Percentiles rank a stretch among this genome's conserved stretches.
phyloP scores from a whole-genome alignment of 2,888 invertebrate species.

The Drosophila picticornis region DNA sequence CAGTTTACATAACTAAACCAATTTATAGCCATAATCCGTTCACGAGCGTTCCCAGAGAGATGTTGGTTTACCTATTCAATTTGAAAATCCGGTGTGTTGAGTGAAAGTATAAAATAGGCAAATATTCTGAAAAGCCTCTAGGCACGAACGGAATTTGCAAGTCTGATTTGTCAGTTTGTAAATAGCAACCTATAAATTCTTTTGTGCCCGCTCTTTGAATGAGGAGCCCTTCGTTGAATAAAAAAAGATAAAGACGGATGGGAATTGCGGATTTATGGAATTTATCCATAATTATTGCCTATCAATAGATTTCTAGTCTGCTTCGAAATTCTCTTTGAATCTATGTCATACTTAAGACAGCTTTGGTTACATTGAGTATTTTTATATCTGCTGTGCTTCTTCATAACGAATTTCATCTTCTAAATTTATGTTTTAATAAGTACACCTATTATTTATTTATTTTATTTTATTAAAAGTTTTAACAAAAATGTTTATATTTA shows the following conservation, averaged over 20 bases:
- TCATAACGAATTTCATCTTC: neutral
- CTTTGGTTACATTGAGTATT: neutral
- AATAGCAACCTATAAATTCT: neutral
- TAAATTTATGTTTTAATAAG: neutral
- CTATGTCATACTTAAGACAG: neutral
- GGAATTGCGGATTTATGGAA: neutral
- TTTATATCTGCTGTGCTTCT: neutral
- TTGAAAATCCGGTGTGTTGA: neutral
- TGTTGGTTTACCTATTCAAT: neutral
- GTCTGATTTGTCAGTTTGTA: neutral
- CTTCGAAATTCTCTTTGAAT: neutral
- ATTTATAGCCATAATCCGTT: neutral
- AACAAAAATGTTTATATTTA: neutral
- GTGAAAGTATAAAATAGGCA: neutral
- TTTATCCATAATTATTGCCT: neutral
- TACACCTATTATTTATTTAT: neutral
- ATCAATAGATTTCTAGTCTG: neutral
- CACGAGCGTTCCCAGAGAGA: neutral
- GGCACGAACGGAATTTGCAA: neutral
- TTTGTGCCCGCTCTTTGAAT: neutral
- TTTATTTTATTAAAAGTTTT: neutral
- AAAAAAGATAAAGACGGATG: neutral
- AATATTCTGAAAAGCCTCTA: neutral
- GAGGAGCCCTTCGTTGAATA: neutral
- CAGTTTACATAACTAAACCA: constrained; percentile 6